A percentile compares a stretch with the other conserved stretches of the same genome.
Conservation (phyloP, 2,797 vertebrate species). For the Typhlichthys eigenmanni region DNA sequence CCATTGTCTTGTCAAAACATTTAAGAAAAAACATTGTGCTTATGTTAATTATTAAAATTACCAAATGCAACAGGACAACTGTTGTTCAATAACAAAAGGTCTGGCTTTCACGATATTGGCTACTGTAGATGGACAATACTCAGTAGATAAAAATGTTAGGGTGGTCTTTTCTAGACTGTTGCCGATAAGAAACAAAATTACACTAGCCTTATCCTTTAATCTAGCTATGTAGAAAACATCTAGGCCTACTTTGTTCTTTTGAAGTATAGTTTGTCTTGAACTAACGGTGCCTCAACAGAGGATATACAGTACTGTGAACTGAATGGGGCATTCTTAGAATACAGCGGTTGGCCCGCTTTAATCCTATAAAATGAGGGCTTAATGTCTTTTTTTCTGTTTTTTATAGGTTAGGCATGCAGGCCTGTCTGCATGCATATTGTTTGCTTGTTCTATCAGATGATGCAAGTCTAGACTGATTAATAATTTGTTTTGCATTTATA, state of each 20-base stretch:
- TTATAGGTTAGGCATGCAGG: slow-evolving; percentile 3
- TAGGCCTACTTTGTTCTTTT: slow-evolving; percentile 7
- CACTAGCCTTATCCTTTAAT: slow-evolving; percentile 13
- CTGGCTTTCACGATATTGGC: too few species aligned
- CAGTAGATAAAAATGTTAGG: too few species aligned
- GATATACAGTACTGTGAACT: slow-evolving; percentile 46
- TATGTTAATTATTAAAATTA: too few species aligned
- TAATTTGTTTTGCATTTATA: background rate
- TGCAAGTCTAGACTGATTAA: slow-evolving; percentile 39
- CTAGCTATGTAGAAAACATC: slow-evolving; percentile 10
- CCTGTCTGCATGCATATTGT: slow-evolving; percentile 21
- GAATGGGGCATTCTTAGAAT: slow-evolving; percentile 36
- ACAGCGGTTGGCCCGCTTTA: slow-evolving; percentile 19
- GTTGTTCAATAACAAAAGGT: too few species aligned
- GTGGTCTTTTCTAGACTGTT: too few species aligned
- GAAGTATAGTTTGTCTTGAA: slow-evolving; percentile 19
- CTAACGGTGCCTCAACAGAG: slow-evolving; percentile 13
- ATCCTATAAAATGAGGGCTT: slow-evolving; percentile 41
- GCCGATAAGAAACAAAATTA: too few species aligned
- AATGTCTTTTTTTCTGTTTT: slow-evolving; percentile 16
- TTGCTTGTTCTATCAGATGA: slow-evolving; percentile 20
- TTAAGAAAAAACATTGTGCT: too few species aligned
- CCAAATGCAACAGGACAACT: too few species aligned
- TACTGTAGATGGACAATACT: too few species aligned
- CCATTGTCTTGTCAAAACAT: too few species aligned